Evolutionary conservation across 1,140 invertebrate genomes (phyloP), one percentile per base, ranked within the genome.

Genomic region (Berghia stephanieae): DNA sequence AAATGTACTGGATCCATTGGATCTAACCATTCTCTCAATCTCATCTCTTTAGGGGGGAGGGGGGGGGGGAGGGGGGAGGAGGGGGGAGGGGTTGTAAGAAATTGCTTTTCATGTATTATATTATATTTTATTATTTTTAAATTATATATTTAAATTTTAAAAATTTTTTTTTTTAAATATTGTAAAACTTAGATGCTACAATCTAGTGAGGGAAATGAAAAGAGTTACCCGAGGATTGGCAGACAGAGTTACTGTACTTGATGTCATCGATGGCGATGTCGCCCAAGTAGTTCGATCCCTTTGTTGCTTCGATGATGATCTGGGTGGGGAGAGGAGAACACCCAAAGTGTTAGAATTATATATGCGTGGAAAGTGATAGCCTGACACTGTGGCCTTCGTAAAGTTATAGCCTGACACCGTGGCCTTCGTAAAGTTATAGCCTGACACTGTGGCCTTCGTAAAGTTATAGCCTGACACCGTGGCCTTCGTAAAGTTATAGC

Each of bases 231-330:
- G 31, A 18, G 16, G 3, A 1, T 5, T 34, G 34, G 27, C 72
- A 75, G 13, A 42, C 72, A 36, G 16, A 3, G 34, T 16, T 60
- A 5, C 8, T 38, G n/a, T 93, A 91, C 2, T 92, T 91, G 24
- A 94, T 91, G 79, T 94, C 93, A 87, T 94, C 94, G 21, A 94
- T 91, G 16, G 93, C 93, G 81, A 94, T 94, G 79, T 94, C 93
- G 24, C 93, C 93, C 31, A 70, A 49, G 82, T 93, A 88, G 55
- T 90, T 92, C 70, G 92, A 93, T 4, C 94, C 93, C 16, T 93
- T 91, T 55, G 91, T 90, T 0, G 91, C 93, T 83, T 93, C 92
- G 78, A 94, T 92, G 6, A 93, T 89, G 38, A 93, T 89, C 94
- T 85, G 70, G 5, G 79, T 79, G 36, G n/a, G n/a, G n/a, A n/a